These are phyloP conservation scores for Gonocerus acuteangulatus DNA, from an alignment of 2,888 invertebrate species.

Conservation along the genomic window DNA sequence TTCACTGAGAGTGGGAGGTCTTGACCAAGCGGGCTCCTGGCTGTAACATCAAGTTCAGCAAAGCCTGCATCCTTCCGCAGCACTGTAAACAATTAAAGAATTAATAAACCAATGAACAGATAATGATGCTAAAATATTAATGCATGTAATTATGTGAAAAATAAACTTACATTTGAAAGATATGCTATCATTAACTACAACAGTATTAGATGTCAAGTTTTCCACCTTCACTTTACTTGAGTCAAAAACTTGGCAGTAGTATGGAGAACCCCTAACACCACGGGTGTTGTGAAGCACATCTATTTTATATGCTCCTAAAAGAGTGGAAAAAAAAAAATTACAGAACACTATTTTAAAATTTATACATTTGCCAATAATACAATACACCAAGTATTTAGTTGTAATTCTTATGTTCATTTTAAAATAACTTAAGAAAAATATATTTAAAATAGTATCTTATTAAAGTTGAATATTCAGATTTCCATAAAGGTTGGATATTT, in stretches of 20 bases:
- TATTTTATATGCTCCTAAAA: slow-evolving; percentile 50
- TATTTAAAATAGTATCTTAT: too few species aligned
- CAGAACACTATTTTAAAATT: too few species aligned
- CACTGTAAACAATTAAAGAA: not conserved
- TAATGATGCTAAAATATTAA: not conserved
- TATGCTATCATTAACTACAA: slow-evolving; percentile 75
- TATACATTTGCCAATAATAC: too few species aligned
- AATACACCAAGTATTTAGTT: too few species aligned
- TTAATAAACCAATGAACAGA: not conserved
- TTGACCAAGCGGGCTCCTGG: slow-evolving; percentile 78
- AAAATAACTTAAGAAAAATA: too few species aligned
- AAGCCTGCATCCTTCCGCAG: slow-evolving; percentile 68
- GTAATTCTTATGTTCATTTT: too few species aligned
- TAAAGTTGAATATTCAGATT: too few species aligned
- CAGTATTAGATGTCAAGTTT: slow-evolving; percentile 53
- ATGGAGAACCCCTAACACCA: slow-evolving; percentile 86
- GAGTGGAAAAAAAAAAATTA: too few species aligned
- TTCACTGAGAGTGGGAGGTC: slow-evolving; percentile 71
- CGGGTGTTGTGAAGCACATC: slow-evolving; percentile 87
- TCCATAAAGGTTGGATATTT: too few species aligned
- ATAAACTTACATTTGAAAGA: slow-evolving; percentile 69
- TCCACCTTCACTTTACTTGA: slow-evolving; percentile 71
- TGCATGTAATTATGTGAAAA: not conserved
- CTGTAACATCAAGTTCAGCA: slow-evolving; percentile 78
- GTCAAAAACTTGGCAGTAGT: slow-evolving; percentile 86